Evolutionary conservation across 2,797 vertebrate genomes (phyloP), one percentile per base, ranked within the genome.

Genomic region (Xerus rutilus): DNA sequence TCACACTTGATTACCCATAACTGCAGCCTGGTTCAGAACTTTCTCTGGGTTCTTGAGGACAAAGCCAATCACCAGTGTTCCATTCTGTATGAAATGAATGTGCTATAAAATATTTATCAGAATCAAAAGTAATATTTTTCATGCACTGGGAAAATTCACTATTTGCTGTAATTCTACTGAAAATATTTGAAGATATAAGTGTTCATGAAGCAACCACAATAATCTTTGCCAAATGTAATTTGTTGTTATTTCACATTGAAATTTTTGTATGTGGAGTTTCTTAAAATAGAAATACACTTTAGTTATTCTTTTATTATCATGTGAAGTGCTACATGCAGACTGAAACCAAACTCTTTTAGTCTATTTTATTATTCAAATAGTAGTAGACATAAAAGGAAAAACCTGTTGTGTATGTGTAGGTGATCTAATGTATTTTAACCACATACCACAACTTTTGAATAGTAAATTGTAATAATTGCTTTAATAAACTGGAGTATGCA

Each of bases 1-100:
- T 92, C 89, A 62, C 88, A 76, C 64, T 95, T 73, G 74, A 89
- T 91, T 95, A 92, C 73, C 43, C 52, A 1, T 93, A 59, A 95
- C 52, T 97, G 78, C 70, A 25, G 78, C 83, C 96, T 89, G 62
- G 47, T 89, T 94, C 12, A 69, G 67, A 30, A 3, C 73, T 86
- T 86, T 82, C 52, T 52, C 79, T 57, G 76, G 77, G 69, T 54
- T 96, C 49, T 81, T 35, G 45, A 93, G 96, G 97, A 92, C 39
- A 70, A 72, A 82, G 70, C 79, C 92, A 73, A 8, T 70, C 78
- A 89, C 47, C 77, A 74, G 59, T 47, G 54, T 91, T 93, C 52
- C 69, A 47, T 83, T 96, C 47, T 84, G 6, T 88, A 54, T 77
- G 67, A 89, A 73, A 72, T 88, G 54, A 93, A 78, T 86, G 23